A percentile compares a stretch with the other conserved stretches of the same genome.
Evolutionary conservation across 1,140 invertebrate species (phyloP).

Genomic region (Mya arenaria): DNA sequence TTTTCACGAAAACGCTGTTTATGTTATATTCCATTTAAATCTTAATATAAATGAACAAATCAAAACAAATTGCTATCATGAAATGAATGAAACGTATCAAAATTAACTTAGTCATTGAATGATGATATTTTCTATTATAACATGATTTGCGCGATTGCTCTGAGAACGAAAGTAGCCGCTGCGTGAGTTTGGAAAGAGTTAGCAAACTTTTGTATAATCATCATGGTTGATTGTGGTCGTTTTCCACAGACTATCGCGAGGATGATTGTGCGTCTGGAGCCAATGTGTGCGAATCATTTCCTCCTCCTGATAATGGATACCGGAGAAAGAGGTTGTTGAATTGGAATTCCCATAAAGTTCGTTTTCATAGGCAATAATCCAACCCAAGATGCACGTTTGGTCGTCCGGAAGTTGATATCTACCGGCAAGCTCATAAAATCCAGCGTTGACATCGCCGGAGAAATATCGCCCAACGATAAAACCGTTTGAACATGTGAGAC

Average conservation of each 20-base stretch:
- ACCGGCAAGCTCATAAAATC: not conserved
- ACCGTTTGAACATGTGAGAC: not conserved
- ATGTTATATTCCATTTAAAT: no score
- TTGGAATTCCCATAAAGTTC: not conserved
- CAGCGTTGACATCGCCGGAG: not conserved
- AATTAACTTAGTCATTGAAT: no score
- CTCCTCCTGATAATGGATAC: not conserved
- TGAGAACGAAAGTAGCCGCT: no score
- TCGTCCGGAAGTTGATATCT: not conserved
- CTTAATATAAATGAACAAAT: no score
- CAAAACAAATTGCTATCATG: no score
- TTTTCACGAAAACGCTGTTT: no score
- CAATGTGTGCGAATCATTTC: not conserved
- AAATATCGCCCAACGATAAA: not conserved
- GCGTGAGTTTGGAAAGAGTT: no score
- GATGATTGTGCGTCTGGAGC: not conserved
- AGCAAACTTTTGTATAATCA: not conserved
- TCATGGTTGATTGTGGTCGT: constrained; percentile 15
- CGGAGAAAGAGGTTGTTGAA: not conserved
- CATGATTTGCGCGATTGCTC: no score
- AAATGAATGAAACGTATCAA: no score
- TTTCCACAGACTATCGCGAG: not conserved
- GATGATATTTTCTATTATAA: no score
- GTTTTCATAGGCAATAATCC: not conserved
- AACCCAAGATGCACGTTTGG: not conserved